Evolutionary conservation across 2,888 invertebrate genomes (phyloP), one percentile per base, ranked within the genome.

Genomic region (Lasioglossum pauxillum): DNA sequence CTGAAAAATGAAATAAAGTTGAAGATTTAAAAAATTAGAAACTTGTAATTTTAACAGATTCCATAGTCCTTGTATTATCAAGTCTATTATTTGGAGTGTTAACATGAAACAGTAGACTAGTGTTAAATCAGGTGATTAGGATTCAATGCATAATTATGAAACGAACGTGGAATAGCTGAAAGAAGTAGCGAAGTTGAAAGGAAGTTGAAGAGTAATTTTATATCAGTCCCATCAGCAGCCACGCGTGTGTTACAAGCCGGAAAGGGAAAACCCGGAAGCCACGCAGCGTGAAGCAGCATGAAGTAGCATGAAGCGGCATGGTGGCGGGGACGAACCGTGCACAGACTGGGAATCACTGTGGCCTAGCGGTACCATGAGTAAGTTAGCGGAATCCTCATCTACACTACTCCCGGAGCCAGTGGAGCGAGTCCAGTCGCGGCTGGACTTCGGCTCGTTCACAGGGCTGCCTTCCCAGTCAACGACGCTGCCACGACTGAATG

Each of bases 281-380:
- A 41, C 67, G 80, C 67, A 67, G 46, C 75, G 35, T 31, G 71
- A 74, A 72, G 83, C 78, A 41, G 67, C 67, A 53, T n/a, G 53
- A 53, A 53, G 49, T 23, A 46, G 41, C 73, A 31, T 35, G 69
- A 76, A 75, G 82, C 78, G 53, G 27, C 16, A 38, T 82, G 84
- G 75, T 19, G 76, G 77, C 82, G 78, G 78, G 82, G 79, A 84
- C 84, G 57, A 79, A 74, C 82, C 88, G 75, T 78, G 82, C 78
- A 75, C 73, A 76, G 75, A 78, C 81, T 83, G 72, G 87, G 88
- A 89, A 89, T 86, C 87, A 85, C 85, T 87, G 87, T 91, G 81
- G 91, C 82, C 89, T 94, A 94, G 94, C 94, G 94, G 94, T 93
- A 94, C 87, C 91, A 64, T 93, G 94, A 93, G 94, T 94, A 93